Percentiles rank a stretch among this genome's conserved stretches.
Conservation (phyloP, 2,113 vertebrate species). For the Xiphophorus couchianus region DNA sequence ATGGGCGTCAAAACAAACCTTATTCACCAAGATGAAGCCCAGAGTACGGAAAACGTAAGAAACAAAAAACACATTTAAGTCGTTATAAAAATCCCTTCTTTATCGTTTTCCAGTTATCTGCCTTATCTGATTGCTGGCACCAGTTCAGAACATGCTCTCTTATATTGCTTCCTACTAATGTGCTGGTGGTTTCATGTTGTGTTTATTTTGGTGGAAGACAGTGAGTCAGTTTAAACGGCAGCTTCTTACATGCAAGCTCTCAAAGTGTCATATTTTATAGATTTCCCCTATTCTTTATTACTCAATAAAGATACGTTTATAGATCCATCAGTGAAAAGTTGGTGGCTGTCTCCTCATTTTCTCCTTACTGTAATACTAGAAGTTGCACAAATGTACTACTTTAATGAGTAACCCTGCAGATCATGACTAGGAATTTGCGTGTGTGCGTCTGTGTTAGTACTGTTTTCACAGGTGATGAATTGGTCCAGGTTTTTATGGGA, state of each 20-base stretch:
- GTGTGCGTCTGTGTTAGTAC: constrained; percentile 8
- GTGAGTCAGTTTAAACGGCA: constrained; percentile 28
- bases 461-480: constrained; percentile 33
- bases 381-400: constrained; percentile 30
- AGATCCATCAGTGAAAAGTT: constrained; percentile 45
- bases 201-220: constrained; percentile 24
- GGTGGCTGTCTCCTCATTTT: constrained; percentile 20
- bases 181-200: constrained; percentile 21
- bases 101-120: constrained; percentile 3
- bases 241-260: constrained; percentile 23
- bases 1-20: constrained; percentile 23
- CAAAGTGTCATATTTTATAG: constrained; percentile 45
- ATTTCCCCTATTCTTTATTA: constrained; percentile 42
- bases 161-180: constrained; percentile 10
- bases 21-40: constrained; percentile 3
- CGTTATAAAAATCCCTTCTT: constrained; percentile 15
- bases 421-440: background rate
- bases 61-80: background rate
- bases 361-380: constrained; percentile 19
- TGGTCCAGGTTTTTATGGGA: constrained; percentile 46
- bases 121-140: constrained; percentile 12
- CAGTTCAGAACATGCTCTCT: background rate
- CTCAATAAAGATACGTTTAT: constrained; percentile 50
- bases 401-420: constrained; percentile 35
- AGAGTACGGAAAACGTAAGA: background rate